Base-by-base conservation (phyloP, 1,140 invertebrate species). In the Pinna nobilis region DNA sequence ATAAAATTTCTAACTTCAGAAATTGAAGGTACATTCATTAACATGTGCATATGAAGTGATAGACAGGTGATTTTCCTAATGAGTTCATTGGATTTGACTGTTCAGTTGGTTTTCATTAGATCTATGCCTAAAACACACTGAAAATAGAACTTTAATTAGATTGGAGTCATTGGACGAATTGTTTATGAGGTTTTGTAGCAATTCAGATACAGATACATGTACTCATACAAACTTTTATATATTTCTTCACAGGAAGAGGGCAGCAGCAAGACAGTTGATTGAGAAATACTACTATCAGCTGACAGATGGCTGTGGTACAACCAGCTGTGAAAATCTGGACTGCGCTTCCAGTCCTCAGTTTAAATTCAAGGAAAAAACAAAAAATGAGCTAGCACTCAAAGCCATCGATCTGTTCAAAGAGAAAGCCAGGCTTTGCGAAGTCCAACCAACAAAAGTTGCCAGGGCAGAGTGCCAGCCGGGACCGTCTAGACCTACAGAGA, bases 281-380 rank as follows among this genome's bases (percentile, higher is more conserved):
- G 95, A 97, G 88, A 93, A 94, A 78, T 97, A 97, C 89, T 98
- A 97, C 88, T 96, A 95, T 89, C 95, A 97, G 90, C 90, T 98
- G 66, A 94, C 39, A 20, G 35, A 63, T 44, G 59, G 39, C 20
- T 63, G 59, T 41, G 39, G 35, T 41, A 63, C 28, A 20, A 35
- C 28, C 20, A 13, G 44, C 44, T 63, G 35, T 63, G 25, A 63
- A 23, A 63, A 41, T 23, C 18, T 23, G 39, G 91, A 94, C 86
- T 98, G 96, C 92, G 94, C 94, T 72, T 97, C 96, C 28, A 96
- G 95, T 89, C 41, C 69, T 2, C 32, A 53, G 6, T 89, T 89
- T 65, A 33, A 44, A 23, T 79, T 80, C 35, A 76, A 74, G 57
- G 71, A 84, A 15, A 53, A 76, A 25, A 73, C 81, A 53, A 73